Evolutionary conservation across 2,888 invertebrate genomes (phyloP).

Genomic region (Amiota minor): DNA sequence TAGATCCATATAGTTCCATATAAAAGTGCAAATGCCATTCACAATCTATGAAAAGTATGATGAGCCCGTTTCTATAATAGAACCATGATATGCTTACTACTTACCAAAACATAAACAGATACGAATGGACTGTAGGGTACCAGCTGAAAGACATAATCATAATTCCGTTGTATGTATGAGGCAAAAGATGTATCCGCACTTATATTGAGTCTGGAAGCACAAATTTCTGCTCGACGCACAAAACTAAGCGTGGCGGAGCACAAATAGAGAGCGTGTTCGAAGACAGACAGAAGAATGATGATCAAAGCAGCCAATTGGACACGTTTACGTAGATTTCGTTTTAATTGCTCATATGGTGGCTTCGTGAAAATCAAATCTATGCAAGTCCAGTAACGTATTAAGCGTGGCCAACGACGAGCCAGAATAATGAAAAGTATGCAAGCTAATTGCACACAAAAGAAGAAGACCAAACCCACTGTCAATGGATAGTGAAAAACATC

Average conservation of each 20-base stretch:
- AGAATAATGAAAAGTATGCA: conserved; percentile 65
- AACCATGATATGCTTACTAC: conserved; percentile 10
- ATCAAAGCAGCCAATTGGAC: conserved; percentile 58
- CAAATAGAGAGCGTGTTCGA: conserved; percentile 63
- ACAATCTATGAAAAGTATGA: conserved; percentile 45
- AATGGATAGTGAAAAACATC: background rate
- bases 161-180: conserved; percentile 54
- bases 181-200: conserved; percentile 48
- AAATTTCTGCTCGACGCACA: conserved; percentile 46
- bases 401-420: conserved; percentile 66
- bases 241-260: conserved; percentile 56
- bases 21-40: conserved; percentile 75
- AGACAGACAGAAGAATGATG: conserved; percentile 57
- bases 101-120: conserved; percentile 58
- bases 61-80: background rate
- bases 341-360: conserved; percentile 62
- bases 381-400: conserved; percentile 68
- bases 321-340: conserved; percentile 54
- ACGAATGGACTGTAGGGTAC: conserved; percentile 53
- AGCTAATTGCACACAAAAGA: conserved; percentile 57
- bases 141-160: conserved; percentile 61
- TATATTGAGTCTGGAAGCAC: conserved; percentile 48
- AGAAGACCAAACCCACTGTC: conserved; percentile 68
- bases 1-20: conserved; percentile 84
- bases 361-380: conserved; percentile 65